A percentile compares a stretch with the other conserved stretches of the same genome.
Conservation (phyloP, 2,113 vertebrate species). For the Meles meles region DNA sequence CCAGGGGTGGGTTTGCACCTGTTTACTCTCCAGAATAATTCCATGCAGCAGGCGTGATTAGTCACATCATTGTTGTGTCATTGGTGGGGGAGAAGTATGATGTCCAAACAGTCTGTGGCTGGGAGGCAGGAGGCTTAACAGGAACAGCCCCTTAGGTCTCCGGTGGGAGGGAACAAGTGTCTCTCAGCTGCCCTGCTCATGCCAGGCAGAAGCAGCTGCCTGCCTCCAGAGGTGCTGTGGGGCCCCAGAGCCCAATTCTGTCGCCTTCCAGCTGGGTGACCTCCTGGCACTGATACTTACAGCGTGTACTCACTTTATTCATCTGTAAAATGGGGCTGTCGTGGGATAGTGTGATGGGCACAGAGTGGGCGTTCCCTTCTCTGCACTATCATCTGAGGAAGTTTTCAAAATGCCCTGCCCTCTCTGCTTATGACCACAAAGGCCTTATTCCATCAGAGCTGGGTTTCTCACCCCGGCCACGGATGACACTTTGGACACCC, state of each 20-base stretch:
- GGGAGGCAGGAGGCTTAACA: conserved; percentile 60
- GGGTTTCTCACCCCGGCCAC: neutral
- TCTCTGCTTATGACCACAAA: neutral
- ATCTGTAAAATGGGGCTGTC: neutral
- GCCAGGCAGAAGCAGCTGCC: neutral
- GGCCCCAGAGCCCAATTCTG: neutral
- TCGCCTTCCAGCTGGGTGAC: neutral
- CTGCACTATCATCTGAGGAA: neutral
- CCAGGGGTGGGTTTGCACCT: conserved; percentile 61
- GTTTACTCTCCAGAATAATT: conserved; percentile 67
- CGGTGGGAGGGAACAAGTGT: neutral
- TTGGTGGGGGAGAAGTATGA: neutral
- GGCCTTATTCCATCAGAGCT: neutral
- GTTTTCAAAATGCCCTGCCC: neutral
- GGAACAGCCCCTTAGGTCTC: conserved; percentile 46
- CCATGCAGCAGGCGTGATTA: conserved; percentile 38
- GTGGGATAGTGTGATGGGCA: neutral
- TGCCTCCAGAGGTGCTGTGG: fast-evolving
- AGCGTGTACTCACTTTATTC: no score
- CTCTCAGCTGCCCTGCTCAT: neutral
- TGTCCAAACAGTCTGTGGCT: conserved; percentile 20
- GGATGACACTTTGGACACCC: neutral
- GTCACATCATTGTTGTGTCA: conserved; percentile 55
- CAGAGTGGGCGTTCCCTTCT: neutral
- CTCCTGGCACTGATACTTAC: neutral